Percentiles rank a stretch among this genome's conserved stretches.
Conservation (phyloP, 1,140 invertebrate species). For the Drosophila burlai region DNA sequence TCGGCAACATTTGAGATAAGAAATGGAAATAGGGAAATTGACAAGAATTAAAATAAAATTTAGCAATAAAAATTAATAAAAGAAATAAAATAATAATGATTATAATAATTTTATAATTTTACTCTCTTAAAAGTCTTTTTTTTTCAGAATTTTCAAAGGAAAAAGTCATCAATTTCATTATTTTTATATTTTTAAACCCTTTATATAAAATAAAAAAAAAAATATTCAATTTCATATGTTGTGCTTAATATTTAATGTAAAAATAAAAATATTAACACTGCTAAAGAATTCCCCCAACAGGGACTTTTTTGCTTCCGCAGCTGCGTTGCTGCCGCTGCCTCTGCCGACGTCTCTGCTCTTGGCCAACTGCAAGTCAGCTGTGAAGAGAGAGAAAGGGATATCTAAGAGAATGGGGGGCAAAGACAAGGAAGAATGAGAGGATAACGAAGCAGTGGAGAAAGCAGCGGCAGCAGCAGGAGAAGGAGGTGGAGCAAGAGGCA, state of each 20-base stretch:
- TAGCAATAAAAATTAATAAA: no score
- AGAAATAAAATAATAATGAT: not conserved
- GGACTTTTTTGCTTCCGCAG: not conserved
- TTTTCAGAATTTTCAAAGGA: no score
- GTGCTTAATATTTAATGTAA: not conserved
- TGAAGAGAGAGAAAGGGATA: constrained; percentile 10
- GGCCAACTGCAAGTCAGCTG: constrained; percentile 29
- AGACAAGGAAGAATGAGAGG: not conserved
- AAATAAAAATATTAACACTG: not conserved
- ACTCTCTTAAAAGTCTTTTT: no score
- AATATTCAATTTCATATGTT: not conserved
- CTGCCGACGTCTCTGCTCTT: constrained; percentile 41
- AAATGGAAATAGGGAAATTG: constrained; percentile 10
- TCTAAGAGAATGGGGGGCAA: not conserved
- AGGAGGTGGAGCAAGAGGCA: constrained; percentile 36
- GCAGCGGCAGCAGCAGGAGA: not conserved
- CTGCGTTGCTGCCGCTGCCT: constrained; percentile 25
- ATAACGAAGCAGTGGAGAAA: constrained; percentile 1
- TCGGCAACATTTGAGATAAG: no score
- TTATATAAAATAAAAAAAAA: not conserved
- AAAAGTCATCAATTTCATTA: no score
- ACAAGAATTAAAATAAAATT: not conserved
- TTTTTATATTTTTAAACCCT: no score
- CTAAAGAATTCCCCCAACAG: not conserved
- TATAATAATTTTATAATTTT: no score